These are phyloP conservation scores for Chymomyza amoena DNA, from an alignment of 2,888 invertebrate genomes.

Conservation along the genomic window DNA sequence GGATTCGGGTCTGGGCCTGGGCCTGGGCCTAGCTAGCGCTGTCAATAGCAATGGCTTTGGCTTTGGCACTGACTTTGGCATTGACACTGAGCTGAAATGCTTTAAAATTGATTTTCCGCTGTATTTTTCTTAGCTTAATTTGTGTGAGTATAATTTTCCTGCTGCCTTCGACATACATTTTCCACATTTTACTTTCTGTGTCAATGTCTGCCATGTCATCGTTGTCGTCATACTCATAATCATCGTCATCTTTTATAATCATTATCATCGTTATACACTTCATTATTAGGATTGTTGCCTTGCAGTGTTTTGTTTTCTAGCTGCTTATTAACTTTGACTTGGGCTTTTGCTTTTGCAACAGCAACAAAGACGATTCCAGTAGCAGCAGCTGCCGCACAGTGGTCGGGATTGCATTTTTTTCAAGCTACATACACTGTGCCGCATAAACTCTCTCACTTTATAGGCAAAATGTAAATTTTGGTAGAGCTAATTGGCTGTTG, in stretches of 20 bases:
- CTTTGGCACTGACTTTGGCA: slow-evolving; percentile 53
- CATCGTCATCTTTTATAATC: slow-evolving; percentile 22
- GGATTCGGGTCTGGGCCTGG: too few species aligned
- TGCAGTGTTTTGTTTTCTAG: neutral
- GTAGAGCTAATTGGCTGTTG: too few species aligned
- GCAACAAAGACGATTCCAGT: neutral
- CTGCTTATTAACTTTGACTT: neutral
- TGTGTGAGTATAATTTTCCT: slow-evolving; percentile 20
- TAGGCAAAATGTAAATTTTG: too few species aligned
- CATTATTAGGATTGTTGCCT: slow-evolving; percentile 8
- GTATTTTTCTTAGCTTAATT: slow-evolving; percentile 41
- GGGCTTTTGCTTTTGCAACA: neutral
- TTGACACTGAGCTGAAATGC: slow-evolving; percentile 51
- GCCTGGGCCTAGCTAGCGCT: too few species aligned
- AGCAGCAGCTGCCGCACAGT: neutral
- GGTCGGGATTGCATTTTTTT: neutral
- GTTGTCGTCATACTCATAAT: neutral
- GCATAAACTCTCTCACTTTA: too few species aligned
- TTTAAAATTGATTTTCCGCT: slow-evolving; percentile 63
- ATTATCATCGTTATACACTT: slow-evolving; percentile 13
- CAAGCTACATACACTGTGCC: too few species aligned
- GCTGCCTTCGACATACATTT: slow-evolving; percentile 5
- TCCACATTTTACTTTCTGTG: neutral
- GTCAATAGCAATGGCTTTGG: neutral
- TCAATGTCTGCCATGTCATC: slow-evolving; percentile 9